phyloP scores from a whole-genome alignment of 2,888 invertebrate species.

The Rotaria magnacalcarata region DNA sequence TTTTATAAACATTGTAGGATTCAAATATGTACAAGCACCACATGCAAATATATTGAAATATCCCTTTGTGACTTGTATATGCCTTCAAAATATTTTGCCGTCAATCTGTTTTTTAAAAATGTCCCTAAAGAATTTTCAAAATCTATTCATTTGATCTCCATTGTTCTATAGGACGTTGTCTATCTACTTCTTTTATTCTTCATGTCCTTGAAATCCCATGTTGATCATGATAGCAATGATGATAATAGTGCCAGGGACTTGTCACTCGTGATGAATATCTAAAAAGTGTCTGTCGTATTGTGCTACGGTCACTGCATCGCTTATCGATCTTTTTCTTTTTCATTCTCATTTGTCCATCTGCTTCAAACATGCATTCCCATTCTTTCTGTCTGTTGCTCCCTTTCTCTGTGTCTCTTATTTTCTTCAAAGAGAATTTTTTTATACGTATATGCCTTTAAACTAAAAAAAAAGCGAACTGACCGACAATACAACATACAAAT shows the following conservation, averaged over 20 bases:
- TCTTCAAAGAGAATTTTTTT: constrained; percentile 24
- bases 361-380: neutral
- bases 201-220: constrained; percentile 25
- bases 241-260: neutral
- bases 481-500: neutral
- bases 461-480: constrained; percentile 8
- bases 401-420: neutral
- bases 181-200: neutral
- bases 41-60: neutral
- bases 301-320: constrained; percentile 26
- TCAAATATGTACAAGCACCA: neutral
- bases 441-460: neutral
- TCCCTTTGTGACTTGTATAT: neutral
- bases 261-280: constrained; percentile 17
- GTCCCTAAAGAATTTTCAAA: neutral
- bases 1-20: neutral
- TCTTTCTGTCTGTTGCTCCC: neutral
- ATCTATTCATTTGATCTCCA: constrained; percentile 15
- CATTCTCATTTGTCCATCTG: constrained; percentile 31
- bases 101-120: neutral
- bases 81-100: neutral
- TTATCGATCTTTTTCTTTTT: constrained; percentile 25
- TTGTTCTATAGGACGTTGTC: neutral
- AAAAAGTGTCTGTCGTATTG: neutral
- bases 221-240: constrained; percentile 7